A percentile compares a stretch with the other conserved stretches of the same genome.
Evolutionary conservation across 1,140 invertebrate species (phyloP).

Genomic region (Drosophila punjabiensis): DNA sequence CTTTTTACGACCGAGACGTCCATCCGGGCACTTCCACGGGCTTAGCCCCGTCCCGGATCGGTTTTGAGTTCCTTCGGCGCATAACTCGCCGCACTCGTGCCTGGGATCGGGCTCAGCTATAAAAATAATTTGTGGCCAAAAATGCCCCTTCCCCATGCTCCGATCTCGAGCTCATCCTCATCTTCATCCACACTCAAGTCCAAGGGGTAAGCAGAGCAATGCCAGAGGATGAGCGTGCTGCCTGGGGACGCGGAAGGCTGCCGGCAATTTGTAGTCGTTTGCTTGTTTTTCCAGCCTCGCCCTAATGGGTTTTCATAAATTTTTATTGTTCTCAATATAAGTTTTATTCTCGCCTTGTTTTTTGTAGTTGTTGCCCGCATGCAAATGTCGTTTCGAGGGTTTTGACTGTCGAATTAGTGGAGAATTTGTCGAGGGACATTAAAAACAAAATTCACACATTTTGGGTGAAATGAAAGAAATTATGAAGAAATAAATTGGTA

Average conservation of each 20-base stretch:
- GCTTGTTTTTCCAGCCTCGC: slow-evolving; percentile 75
- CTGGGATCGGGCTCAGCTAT: slow-evolving; percentile 75
- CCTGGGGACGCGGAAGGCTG: slow-evolving; percentile 53
- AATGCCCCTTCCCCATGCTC: slow-evolving; percentile 30
- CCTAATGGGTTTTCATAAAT: slow-evolving; percentile 80
- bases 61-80: slow-evolving; percentile 66
- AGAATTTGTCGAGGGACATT: slow-evolving; percentile 25
- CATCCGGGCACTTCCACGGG: slow-evolving; percentile 52
- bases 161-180: slow-evolving; percentile 23
- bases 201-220: slow-evolving; percentile 45
- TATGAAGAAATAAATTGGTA: background rate
- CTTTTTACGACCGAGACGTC: slow-evolving; percentile 73
- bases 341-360: slow-evolving; percentile 48
- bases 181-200: slow-evolving; percentile 15
- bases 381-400: slow-evolving; percentile 60
- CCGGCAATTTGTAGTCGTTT: slow-evolving; percentile 76
- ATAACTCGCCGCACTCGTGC: slow-evolving; percentile 66
- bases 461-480: background rate
- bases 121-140: slow-evolving; percentile 83
- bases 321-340: slow-evolving; percentile 82
- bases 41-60: slow-evolving; percentile 55
- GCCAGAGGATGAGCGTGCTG: slow-evolving; percentile 14
- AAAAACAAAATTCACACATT: slow-evolving; percentile 21
- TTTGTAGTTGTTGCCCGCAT: slow-evolving; percentile 40
- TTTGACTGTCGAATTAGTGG: slow-evolving; percentile 48